Conservation (phyloP, 2,888 invertebrate species). For the Acanthosoma haemorrhoidale region DNA sequence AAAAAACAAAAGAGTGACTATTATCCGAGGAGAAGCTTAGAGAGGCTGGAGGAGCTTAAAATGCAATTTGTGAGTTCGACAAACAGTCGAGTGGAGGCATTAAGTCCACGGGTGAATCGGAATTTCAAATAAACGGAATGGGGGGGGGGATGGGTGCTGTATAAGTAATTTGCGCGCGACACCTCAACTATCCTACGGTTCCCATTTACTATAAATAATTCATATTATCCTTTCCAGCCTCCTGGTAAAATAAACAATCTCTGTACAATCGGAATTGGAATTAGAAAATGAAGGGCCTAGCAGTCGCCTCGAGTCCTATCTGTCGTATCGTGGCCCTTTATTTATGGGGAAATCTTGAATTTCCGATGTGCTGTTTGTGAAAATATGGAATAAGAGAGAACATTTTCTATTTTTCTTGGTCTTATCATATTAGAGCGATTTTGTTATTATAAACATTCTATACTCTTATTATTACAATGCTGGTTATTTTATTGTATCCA, state of each 20-base stretch:
- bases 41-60: slow-evolving; percentile 22
- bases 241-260: slow-evolving; percentile 3
- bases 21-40: slow-evolving; percentile 22
- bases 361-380: too few relatives aligned
- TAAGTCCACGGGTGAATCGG: slow-evolving; percentile 16
- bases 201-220: slow-evolving; percentile 14
- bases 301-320: too few relatives aligned
- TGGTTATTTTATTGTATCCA: too few relatives aligned
- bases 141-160: neutral
- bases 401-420: too few relatives aligned
- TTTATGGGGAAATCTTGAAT: too few relatives aligned
- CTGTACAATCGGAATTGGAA: neutral
- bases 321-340: too few relatives aligned
- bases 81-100: slow-evolving; percentile 20
- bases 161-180: slow-evolving; percentile 24
- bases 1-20: neutral
- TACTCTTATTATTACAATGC: too few relatives aligned
- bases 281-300: neutral
- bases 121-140: slow-evolving; percentile 23
- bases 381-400: too few relatives aligned
- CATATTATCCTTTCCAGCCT: slow-evolving; percentile 1
- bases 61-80: slow-evolving; percentile 27
- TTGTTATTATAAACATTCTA: too few relatives aligned
- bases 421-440: too few relatives aligned
- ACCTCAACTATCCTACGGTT: neutral